phyloP scores from a whole-genome alignment of 2,113 vertebrate genomes.

The Alouatta palliata region DNA sequence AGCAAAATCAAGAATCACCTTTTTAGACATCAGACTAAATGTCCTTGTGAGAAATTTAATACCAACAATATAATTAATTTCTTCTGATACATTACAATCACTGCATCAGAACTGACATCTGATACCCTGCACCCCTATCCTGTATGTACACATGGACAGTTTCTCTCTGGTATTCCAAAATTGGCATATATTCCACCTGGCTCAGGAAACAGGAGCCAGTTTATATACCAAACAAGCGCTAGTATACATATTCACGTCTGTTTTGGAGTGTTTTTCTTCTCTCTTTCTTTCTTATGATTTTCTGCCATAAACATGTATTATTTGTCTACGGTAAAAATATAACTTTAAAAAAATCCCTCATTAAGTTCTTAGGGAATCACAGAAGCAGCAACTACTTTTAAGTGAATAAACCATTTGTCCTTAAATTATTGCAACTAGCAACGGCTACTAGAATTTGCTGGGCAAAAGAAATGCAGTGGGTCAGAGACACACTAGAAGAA shows the following conservation, averaged over 20 bases:
- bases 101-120: neutral
- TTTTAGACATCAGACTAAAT: neutral
- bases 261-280: neutral
- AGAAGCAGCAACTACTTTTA: constrained; percentile 13
- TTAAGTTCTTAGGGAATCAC: neutral
- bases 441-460: neutral
- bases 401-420: neutral
- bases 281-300: neutral
- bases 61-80: neutral
- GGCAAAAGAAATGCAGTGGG: neutral
- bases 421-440: neutral
- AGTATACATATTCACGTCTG: neutral
- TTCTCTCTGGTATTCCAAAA: neutral
- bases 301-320: neutral
- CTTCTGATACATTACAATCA: neutral
- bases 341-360: neutral
- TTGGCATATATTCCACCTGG: neutral
- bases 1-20: constrained; percentile 45
- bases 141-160: neutral
- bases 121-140: too few relatives aligned
- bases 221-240: too few relatives aligned
- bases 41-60: neutral
- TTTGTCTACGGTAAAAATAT: neutral
- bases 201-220: neutral
- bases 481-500: neutral